A percentile compares a stretch with the other conserved stretches of the same genome.
phyloP scores from a whole-genome alignment of 1,140 invertebrate species.

The Dysdera silvatica region DNA sequence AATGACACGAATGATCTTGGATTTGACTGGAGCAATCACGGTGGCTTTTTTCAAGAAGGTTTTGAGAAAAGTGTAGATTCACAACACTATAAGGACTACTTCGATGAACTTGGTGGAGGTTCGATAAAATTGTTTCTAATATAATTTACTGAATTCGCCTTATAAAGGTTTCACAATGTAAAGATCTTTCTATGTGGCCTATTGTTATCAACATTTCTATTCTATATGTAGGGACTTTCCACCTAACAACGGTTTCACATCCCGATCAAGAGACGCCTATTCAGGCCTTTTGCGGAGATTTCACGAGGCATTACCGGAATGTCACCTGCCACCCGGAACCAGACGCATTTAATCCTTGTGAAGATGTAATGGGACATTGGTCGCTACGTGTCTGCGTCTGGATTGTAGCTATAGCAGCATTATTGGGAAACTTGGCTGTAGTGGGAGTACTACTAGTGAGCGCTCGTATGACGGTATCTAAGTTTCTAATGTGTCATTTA shows the following conservation, averaged over 20 bases:
- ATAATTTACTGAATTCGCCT: too few relatives aligned
- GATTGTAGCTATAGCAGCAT: constrained; percentile 58
- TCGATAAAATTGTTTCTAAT: too few relatives aligned
- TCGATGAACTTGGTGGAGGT: too few relatives aligned
- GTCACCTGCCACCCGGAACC: constrained; percentile 68
- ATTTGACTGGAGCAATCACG: too few relatives aligned
- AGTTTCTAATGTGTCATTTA: constrained; percentile 77
- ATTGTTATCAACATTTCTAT: too few relatives aligned
- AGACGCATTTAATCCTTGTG: constrained; percentile 78
- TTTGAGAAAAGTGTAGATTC: too few relatives aligned
- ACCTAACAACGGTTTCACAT: constrained; percentile 3
- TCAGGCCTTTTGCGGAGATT: constrained; percentile 50
- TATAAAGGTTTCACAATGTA: too few relatives aligned
- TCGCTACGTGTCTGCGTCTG: constrained; percentile 69
- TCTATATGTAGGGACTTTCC: constrained; percentile 5
- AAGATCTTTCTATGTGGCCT: too few relatives aligned
- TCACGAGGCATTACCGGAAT: constrained; percentile 46
- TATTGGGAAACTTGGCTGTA: constrained; percentile 69
- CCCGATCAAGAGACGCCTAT: constrained; percentile 2
- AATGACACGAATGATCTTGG: too few relatives aligned
- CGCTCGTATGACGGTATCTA: constrained; percentile 59
- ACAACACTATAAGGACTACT: too few relatives aligned
- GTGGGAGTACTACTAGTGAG: constrained; percentile 60
- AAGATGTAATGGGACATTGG: constrained; percentile 79
- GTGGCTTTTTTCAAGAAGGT: too few relatives aligned